These are phyloP conservation scores for Seladonia tumulorum DNA, from an alignment of 2,888 invertebrate species.

Conservation along the genomic window DNA sequence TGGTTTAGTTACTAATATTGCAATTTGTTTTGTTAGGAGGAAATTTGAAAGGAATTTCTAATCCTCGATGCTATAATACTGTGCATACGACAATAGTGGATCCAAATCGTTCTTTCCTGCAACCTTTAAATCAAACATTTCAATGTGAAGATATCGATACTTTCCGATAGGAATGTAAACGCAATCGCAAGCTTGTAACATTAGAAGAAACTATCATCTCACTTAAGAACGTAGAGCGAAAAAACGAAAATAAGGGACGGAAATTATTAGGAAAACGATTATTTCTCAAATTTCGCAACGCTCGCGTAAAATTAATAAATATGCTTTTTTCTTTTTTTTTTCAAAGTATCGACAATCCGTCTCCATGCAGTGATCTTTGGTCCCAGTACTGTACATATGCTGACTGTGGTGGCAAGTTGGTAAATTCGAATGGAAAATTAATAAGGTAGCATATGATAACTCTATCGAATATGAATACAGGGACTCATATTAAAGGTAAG, in stretches of 20 bases:
- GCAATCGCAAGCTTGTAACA: conserved; percentile 23
- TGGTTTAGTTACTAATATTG: conserved; percentile 67
- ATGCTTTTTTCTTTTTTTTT: conserved; percentile 16
- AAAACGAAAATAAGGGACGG: conserved; percentile 35
- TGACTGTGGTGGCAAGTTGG: conserved; percentile 43
- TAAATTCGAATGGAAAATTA: conserved; percentile 59
- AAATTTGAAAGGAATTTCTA: conserved; percentile 34
- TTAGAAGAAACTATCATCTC: conserved; percentile 6
- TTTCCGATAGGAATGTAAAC: conserved; percentile 29
- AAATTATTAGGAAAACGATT: conserved; percentile 20
- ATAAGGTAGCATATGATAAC: conserved; percentile 59
- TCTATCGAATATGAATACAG: conserved; percentile 63
- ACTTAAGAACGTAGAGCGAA: neutral
- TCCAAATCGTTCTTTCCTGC: conserved; percentile 20
- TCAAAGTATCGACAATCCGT: conserved; percentile 36
- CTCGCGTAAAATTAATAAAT: conserved; percentile 34
- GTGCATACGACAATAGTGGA: conserved; percentile 42
- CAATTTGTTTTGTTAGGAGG: conserved; percentile 47
- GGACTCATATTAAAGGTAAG: conserved; percentile 78
- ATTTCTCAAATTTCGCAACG: conserved; percentile 31
- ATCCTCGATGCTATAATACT: conserved; percentile 48
- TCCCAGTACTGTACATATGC: conserved; percentile 52
- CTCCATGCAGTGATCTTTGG: conserved; percentile 25
- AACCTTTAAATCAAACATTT: conserved; percentile 25
- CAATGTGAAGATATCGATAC: conserved; percentile 17